phyloP scores from a whole-genome alignment of 2,113 vertebrate species.

The Sprattus sprattus region DNA sequence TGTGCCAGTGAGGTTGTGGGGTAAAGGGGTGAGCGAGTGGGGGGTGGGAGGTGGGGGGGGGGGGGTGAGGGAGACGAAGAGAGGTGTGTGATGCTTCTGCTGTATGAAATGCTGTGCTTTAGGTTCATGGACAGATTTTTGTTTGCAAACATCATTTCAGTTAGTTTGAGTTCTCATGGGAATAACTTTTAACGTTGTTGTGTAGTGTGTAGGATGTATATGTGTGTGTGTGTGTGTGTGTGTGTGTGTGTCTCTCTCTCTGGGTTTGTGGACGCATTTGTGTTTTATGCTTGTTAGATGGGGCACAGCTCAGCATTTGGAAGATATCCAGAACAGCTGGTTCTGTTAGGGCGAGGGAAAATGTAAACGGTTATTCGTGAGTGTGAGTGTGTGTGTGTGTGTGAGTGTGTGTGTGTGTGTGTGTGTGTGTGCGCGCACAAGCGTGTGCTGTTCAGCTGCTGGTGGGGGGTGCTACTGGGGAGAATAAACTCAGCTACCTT shows the following conservation, averaged over 20 bases:
- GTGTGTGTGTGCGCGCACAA: background rate
- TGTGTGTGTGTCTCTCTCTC: background rate
- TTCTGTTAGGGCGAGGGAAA: background rate
- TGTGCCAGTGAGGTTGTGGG: background rate
- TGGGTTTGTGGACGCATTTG: background rate
- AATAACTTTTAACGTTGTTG: too few species aligned
- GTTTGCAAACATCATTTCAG: background rate
- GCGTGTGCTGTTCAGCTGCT: background rate
- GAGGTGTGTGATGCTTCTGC: background rate
- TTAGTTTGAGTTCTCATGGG: background rate
- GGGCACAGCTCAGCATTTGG: background rate
- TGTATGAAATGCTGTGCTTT: background rate
- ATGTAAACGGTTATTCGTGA: conserved; percentile 11
- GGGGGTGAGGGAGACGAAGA: too few species aligned
- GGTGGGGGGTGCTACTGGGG: background rate
- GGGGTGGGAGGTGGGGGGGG: too few species aligned
- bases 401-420: background rate
- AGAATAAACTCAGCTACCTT: background rate
- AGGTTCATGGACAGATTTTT: background rate
- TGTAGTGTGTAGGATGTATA: too few species aligned
- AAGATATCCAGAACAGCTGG: conserved; percentile 23
- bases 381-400: background rate
- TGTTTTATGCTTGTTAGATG: conserved; percentile 3
- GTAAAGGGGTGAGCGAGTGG: background rate
- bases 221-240: background rate